These are phyloP conservation scores for Diarsia brunnea DNA, from an alignment of 2,888 invertebrate genomes.

Conservation along the genomic window DNA sequence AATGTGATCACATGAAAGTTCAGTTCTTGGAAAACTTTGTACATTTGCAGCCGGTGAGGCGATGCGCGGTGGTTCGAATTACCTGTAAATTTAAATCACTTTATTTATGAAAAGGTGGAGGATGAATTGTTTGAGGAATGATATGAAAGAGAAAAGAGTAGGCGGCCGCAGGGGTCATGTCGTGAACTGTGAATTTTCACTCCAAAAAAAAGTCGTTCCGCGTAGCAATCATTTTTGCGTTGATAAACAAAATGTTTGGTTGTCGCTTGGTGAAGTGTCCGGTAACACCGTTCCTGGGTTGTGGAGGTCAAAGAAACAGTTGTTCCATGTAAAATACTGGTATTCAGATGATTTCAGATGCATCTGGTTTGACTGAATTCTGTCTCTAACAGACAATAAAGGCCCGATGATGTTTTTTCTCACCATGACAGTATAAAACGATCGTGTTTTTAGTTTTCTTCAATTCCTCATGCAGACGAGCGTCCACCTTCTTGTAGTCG, in stretches of 20 bases:
- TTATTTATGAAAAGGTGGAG: background rate
- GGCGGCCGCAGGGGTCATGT: too few relatives aligned
- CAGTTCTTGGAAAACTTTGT: conserved; percentile 82
- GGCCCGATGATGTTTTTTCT: conserved; percentile 26
- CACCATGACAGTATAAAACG: conserved; percentile 83
- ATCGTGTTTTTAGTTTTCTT: conserved; percentile 73
- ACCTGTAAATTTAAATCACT: conserved; percentile 68
- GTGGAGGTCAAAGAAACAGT: background rate
- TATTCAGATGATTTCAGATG: too few relatives aligned
- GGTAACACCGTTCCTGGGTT: too few relatives aligned
- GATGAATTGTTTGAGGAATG: background rate
- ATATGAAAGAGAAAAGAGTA: too few relatives aligned
- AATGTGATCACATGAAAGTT: conserved; percentile 84
- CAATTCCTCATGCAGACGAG: conserved; percentile 74
- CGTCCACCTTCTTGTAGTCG: conserved; percentile 67
- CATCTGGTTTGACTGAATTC: background rate
- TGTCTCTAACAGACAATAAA: background rate
- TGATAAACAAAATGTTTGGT: too few relatives aligned
- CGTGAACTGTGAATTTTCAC: too few relatives aligned
- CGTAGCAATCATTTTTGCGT: too few relatives aligned
- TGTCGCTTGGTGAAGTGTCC: too few relatives aligned
- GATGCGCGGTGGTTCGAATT: conserved; percentile 84
- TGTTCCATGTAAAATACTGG: background rate
- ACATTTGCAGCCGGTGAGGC: conserved; percentile 81
- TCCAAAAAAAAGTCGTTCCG: too few relatives aligned